Percentiles rank a stretch among this genome's conserved stretches.
Conservation (phyloP, 37 sponge, comb jelly and placozoan genomes). For the Diacarnus erythraeanus region DNA sequence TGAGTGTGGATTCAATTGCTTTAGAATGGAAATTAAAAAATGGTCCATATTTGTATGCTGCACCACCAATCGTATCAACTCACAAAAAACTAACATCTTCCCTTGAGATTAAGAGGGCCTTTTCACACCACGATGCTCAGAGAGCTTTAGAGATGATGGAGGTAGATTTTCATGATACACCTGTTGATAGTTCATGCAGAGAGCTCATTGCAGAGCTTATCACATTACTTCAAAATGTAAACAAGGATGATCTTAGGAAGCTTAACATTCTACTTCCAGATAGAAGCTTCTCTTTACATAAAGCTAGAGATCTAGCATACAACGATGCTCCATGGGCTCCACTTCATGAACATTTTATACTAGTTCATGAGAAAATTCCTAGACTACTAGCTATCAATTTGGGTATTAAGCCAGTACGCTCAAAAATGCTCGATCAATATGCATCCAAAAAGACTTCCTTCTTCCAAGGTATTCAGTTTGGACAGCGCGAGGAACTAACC, state of each 20-base stretch:
- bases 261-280: conserved; percentile 38
- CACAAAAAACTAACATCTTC: conserved; percentile 6
- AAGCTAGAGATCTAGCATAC: conserved; percentile 24
- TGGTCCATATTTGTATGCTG: too few species aligned
- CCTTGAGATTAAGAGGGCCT: conserved; percentile 24
- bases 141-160: too few species aligned
- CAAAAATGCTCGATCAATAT: too few species aligned
- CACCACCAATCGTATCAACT: too few species aligned
- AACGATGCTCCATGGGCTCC: conserved; percentile 50
- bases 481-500: too few species aligned
- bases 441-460: background rate
- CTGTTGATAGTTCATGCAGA: conserved; percentile 9
- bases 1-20: conserved; percentile 12
- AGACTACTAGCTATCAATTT: conserved; percentile 29
- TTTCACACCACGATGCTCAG: conserved; percentile 42
- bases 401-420: conserved; percentile 38
- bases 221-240: too few species aligned
- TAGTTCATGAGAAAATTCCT: conserved; percentile 20
- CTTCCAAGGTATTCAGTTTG: too few species aligned
- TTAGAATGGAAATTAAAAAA: too few species aligned
- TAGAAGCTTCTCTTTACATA: conserved; percentile 14
- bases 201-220: too few species aligned
- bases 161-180: conserved; percentile 3
- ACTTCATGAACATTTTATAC: background rate
- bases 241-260: too few species aligned